Evolutionary conservation across 2,113 vertebrate genomes (phyloP), one percentile per base, ranked within the genome.

Genomic region (Elaphurus davidianus): DNA sequence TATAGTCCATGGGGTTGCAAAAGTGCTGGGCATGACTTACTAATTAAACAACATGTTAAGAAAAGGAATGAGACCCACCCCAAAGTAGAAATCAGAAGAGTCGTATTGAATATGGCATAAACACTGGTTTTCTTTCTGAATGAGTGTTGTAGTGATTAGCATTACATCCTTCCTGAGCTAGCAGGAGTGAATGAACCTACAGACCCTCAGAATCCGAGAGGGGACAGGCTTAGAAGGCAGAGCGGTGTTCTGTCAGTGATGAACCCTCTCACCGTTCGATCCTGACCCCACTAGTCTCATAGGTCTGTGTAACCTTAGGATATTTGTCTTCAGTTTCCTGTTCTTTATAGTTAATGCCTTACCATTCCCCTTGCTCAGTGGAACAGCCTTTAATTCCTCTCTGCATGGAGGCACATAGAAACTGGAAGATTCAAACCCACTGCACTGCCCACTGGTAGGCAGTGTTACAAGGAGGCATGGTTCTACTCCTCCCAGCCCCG

Each of bases 401-500:
- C 30, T 81, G 9, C 7, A 1, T 43, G 30, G 62, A 55, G 30
- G 30, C 76, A 52, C 2, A 1, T 25, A 79, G 71, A 52, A 23
- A 76, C 40, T 43, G 28, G 40, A 54, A 67, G 62, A 45, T 76
- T 64, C 54, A 64, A 33, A 50, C 30, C 33, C 60, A 10, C 43
- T 71, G n/a, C 54, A 52, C 16, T 91, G 43, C 55, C 15, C 15
- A 1, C 19, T 5, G 25, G 84, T 27, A 45, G 40, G 25, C 3
- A n/a, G n/a, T 54, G 23, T 43, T 52, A 36, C 27, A 47, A 40
- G 19, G 57, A 64, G 57, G 16, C 60, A 25, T 19, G 33, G 7
- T 52, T 57, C 59, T 28, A 27, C 10, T 64, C 27, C 74, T 50
- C 6, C 1, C 21, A 40, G 52, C 13, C 45, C 23, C 0, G 0